These are phyloP conservation scores for Oppia nitens DNA, from an alignment of 1,140 invertebrate species.

Conservation along the genomic window DNA sequence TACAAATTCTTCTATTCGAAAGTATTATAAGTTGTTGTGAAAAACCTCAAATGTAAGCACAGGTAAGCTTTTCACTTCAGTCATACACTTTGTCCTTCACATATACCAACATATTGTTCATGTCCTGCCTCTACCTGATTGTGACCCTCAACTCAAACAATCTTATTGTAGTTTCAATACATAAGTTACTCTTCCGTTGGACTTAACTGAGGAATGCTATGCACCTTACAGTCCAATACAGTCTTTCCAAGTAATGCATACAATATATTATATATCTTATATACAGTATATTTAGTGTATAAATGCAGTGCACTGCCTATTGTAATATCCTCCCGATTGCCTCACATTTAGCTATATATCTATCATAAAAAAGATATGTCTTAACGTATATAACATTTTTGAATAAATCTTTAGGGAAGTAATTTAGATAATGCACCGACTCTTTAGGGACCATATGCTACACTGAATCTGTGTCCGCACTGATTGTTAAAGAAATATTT, in stretches of 20 bases:
- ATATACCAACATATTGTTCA: background rate
- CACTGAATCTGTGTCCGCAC: no score
- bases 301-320: no score
- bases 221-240: background rate
- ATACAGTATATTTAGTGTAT: no score
- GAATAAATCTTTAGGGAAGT: background rate
- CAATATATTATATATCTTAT: no score
- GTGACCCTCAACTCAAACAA: background rate
- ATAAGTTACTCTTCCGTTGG: background rate
- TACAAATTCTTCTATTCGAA: background rate
- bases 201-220: background rate
- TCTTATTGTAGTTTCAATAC: background rate
- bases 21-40: background rate
- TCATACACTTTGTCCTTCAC: background rate
- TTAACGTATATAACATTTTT: background rate
- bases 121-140: background rate
- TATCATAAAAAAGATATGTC: no score
- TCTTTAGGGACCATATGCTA: background rate
- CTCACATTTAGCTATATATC: no score
- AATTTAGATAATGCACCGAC: background rate
- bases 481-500: no score
- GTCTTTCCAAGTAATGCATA: no score
- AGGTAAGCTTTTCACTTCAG: background rate
- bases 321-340: no score
- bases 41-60: background rate